phyloP scores from a whole-genome alignment of 2,888 invertebrate species.

The Mythimna pallens region DNA sequence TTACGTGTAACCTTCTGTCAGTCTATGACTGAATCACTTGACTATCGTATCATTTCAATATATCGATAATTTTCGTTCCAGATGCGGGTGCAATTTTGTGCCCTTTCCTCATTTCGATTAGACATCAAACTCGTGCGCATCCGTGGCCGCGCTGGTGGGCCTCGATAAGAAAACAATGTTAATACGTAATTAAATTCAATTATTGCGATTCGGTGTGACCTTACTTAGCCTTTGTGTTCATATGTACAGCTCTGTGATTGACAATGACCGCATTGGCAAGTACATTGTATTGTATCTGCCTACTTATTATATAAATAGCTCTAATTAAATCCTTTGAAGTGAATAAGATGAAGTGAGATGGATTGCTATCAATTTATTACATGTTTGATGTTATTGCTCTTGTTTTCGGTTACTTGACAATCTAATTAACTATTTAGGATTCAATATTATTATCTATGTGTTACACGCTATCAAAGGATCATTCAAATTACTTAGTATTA shows the following conservation, averaged over 20 bases:
- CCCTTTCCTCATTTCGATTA: background rate
- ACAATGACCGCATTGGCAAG: conserved; percentile 59
- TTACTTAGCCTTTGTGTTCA: conserved; percentile 49
- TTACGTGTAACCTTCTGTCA: too few relatives aligned
- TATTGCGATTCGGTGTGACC: conserved; percentile 54
- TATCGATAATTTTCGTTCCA: background rate
- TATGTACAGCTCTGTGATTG: conserved; percentile 38
- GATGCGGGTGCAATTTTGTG: background rate
- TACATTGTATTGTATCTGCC: conserved; percentile 21
- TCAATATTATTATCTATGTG: conserved; percentile 33
- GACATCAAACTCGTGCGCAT: conserved; percentile 21
- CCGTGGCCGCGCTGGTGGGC: conserved; percentile 23
- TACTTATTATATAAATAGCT: conserved; percentile 32
- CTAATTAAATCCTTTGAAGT: conserved; percentile 60
- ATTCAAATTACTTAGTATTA: background rate
- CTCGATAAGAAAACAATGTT: conserved; percentile 51
- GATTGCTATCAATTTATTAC: conserved; percentile 53
- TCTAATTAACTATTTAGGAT: conserved; percentile 41
- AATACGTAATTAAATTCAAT: conserved; percentile 59
- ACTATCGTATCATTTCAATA: background rate
- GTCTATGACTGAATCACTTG: background rate
- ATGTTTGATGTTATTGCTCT: conserved; percentile 46
- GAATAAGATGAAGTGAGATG: conserved; percentile 54
- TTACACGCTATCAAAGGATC: conserved; percentile 37
- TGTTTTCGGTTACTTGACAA: conserved; percentile 41